These are phyloP conservation scores for Diplodus puntazzo DNA, from an alignment of 2,797 vertebrate genomes.

Conservation along the genomic window DNA sequence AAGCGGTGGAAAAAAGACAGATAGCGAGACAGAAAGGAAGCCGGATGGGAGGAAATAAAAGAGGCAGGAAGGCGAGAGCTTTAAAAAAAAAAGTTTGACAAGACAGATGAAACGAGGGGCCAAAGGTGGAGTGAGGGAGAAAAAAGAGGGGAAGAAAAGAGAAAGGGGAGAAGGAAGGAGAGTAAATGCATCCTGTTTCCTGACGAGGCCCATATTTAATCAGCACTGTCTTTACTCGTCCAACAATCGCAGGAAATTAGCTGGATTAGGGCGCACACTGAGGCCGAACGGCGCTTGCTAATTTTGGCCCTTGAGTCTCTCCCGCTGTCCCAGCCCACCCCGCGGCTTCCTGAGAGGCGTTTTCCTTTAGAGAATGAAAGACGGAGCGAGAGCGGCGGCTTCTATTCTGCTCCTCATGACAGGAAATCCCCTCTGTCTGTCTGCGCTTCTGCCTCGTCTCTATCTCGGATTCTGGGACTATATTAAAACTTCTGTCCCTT, in stretches of 20 bases:
- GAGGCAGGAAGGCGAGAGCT: constrained; percentile 50
- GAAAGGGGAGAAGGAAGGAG: constrained; percentile 59
- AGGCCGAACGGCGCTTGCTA: constrained; percentile 74
- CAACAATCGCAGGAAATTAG: constrained; percentile 92
- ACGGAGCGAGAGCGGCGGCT: constrained; percentile 49
- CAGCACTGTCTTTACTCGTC: constrained; percentile 80
- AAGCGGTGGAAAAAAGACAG: constrained; percentile 13
- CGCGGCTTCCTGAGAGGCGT: constrained; percentile 81
- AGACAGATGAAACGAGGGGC: constrained; percentile 47
- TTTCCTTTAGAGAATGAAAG: constrained; percentile 68
- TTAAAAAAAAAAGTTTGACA: constrained; percentile 56
- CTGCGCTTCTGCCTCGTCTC: constrained; percentile 40
- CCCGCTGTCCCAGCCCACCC: constrained; percentile 62
- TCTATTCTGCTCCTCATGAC: constrained; percentile 70
- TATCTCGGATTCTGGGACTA: constrained; percentile 25
- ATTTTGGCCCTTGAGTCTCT: constrained; percentile 75
- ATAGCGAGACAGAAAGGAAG: constrained; percentile 40
- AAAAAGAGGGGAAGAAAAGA: constrained; percentile 49
- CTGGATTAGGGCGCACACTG: constrained; percentile 74
- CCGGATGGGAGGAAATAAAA: constrained; percentile 47
- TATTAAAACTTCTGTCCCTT: neutral
- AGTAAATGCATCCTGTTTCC: constrained; percentile 72
- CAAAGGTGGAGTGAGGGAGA: constrained; percentile 52
- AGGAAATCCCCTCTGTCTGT: constrained; percentile 77
- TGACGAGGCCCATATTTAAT: constrained; percentile 84